phyloP scores from a whole-genome alignment of 2,797 vertebrate species.

The Sternotherus odoratus region DNA sequence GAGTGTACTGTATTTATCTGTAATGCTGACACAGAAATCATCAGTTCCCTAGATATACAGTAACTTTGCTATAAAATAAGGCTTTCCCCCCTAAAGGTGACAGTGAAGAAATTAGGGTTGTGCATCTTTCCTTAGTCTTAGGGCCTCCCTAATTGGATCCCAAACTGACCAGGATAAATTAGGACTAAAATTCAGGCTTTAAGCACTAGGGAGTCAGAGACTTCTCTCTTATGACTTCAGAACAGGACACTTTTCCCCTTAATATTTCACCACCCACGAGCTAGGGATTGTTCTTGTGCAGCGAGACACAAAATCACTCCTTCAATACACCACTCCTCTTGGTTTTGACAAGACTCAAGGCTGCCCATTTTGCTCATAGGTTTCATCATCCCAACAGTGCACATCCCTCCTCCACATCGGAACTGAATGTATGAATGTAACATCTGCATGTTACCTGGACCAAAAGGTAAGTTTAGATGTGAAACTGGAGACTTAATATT shows the following conservation, averaged over 20 bases:
- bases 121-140: neutral
- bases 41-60: neutral
- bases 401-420: neutral
- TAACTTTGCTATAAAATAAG: neutral
- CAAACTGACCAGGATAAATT: neutral
- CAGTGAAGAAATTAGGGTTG: neutral
- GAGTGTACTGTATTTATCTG: rapidly evolving
- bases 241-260: neutral
- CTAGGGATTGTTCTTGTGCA: neutral
- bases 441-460: neutral
- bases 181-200: conserved; percentile 26
- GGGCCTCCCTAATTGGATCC: neutral
- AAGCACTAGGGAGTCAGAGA: neutral
- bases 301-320: neutral
- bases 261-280: neutral
- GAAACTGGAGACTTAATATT: neutral
- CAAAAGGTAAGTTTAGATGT: neutral
- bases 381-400: neutral
- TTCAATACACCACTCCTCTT: neutral
- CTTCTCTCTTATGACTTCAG: neutral
- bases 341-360: neutral
- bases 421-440: neutral
- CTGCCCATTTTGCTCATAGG: neutral
- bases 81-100: neutral
- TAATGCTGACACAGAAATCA: neutral